Base-by-base conservation (phyloP, 2,113 vertebrate genomes). In the Neofelis nebulosa region DNA sequence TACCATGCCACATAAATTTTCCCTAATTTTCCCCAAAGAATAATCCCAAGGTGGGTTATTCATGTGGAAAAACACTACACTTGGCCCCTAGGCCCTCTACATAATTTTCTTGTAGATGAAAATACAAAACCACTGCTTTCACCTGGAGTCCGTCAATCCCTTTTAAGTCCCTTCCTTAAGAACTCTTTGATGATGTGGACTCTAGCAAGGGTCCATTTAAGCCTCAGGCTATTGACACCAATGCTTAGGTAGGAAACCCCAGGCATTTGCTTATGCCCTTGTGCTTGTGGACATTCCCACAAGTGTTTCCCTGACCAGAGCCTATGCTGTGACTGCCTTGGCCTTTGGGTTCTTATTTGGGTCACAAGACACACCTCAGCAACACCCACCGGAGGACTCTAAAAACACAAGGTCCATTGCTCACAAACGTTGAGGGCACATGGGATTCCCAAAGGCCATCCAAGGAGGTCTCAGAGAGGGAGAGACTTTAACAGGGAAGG, bases 261-360 rank as follows among this genome's bases (percentile, higher is more conserved):
- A 0, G 25, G 23, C 23, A 74, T 38, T 41, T 5, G 12, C 23
- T 0, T 27, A 12, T 5, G 27, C 11, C 5, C 38, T 13, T 45
- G 73, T 29, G 73, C 38, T 23, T 74, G 38, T 45, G 38, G 38
- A 74, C 25, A 45, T 45, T 6, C 11, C 41, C 7, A 1, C 73
- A 48, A 25, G 45, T 8, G 41, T 41, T 48, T 45, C 41, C 25
- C 3, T 45, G 41, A 16, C 73, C 41, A 76, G 73, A 45, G 14
- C 3, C 2, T 45, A 25, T 29, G 13, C 13, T 16, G 14, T 48
- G 73, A 1, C 27, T 45, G 6, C 41, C 29, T 14, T 4, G 4
- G 7, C 14, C 27, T 7, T 68, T 76, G 25, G 41, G 25, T 29
- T 48, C 41, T 29, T 29, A 48, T 7, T 31, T 14, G 4, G 25